Evolutionary conservation across 1,140 invertebrate genomes (phyloP).

Genomic region (Drosophila nigromelanica): DNA sequence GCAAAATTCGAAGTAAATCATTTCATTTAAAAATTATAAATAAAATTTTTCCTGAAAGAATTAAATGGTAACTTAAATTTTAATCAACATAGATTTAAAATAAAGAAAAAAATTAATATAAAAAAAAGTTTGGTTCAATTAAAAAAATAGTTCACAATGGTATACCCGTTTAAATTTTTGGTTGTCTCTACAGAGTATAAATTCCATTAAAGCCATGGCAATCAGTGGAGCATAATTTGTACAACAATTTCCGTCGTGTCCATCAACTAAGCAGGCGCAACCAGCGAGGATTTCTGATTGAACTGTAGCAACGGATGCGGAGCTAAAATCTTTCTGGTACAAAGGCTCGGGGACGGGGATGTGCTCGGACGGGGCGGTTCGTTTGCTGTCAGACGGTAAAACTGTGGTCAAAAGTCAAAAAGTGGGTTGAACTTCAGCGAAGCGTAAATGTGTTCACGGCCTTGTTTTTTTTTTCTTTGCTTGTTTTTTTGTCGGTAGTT

Average conservation of each 20-base stretch:
- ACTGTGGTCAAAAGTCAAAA: conserved; percentile 72
- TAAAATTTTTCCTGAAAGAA: no score
- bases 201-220: conserved; percentile 48
- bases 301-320: conserved; percentile 18
- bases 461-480: conserved; percentile 19
- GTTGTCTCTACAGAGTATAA: conserved; percentile 11
- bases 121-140: background rate
- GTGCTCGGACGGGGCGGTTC: background rate
- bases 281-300: conserved; percentile 14
- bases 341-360: conserved; percentile 12
- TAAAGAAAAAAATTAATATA: background rate
- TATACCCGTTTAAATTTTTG: background rate
- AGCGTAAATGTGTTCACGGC: conserved; percentile 64
- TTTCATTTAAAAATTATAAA: no score
- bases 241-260: conserved; percentile 66
- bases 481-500: conserved; percentile 18
- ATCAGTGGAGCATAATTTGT: conserved; percentile 72
- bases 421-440: conserved; percentile 66
- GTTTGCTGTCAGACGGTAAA: conserved; percentile 38
- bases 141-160: background rate
- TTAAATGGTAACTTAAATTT: no score
- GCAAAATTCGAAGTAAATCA: no score
- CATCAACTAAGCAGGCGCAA: conserved; percentile 22
- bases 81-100: background rate
- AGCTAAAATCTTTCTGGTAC: conserved; percentile 19